Conservation (phyloP, 2,113 vertebrate genomes). For the Butorides virescens region DNA sequence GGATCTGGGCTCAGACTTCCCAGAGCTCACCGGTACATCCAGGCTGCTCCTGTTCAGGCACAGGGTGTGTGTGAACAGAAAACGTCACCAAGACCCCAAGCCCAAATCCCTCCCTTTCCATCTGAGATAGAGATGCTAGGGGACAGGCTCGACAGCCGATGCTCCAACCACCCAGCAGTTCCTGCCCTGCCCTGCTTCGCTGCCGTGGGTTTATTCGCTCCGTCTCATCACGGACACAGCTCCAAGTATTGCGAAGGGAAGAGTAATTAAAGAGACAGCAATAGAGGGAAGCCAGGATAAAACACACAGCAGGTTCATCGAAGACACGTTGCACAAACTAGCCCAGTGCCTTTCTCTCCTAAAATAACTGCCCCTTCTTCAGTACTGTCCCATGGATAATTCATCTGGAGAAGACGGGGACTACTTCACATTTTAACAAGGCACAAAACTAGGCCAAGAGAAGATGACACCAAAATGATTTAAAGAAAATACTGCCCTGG, state of each 20-base stretch:
- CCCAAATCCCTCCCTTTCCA: not conserved
- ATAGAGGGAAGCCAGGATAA: not conserved
- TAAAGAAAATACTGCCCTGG: not conserved
- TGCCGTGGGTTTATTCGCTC: not conserved
- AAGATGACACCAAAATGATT: not conserved
- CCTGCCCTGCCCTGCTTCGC: not conserved
- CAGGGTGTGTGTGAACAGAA: not conserved
- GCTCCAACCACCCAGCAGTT: not conserved
- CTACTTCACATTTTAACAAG: not conserved
- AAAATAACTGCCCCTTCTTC: not conserved
- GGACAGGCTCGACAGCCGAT: not conserved
- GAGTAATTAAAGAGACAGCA: not conserved
- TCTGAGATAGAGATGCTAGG: not conserved
- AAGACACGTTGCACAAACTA: not conserved
- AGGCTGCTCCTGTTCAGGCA: not conserved
- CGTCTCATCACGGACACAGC: not conserved
- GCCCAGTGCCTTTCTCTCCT: not conserved
- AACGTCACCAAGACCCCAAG: not conserved
- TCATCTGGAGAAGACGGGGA: not conserved
- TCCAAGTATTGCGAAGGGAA: not conserved
- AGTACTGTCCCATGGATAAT: rapidly evolving
- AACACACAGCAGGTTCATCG: not conserved
- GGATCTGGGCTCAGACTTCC: not conserved
- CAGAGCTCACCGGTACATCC: not conserved
- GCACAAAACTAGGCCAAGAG: not conserved